phyloP scores from a whole-genome alignment of 2,113 vertebrate species.

The Mastomys coucha region DNA sequence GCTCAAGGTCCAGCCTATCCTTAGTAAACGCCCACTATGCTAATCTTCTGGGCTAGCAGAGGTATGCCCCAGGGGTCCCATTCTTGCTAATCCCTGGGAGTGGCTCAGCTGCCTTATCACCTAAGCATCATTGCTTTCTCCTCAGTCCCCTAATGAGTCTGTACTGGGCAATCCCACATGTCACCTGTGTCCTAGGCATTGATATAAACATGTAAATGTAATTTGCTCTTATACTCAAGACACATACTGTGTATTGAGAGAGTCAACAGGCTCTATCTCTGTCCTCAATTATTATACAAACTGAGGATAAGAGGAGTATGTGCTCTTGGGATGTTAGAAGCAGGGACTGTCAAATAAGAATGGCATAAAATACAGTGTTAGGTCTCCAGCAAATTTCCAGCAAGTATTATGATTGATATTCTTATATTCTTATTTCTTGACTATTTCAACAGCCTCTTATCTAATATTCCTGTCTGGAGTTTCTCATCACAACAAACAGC shows the following conservation, averaged over 20 bases:
- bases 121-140: not conserved
- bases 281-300: not conserved
- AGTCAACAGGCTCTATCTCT: not conserved
- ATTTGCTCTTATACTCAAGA: not conserved
- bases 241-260: not conserved
- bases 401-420: not conserved
- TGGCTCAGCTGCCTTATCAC: too few relatives aligned
- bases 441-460: not conserved
- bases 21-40: too few relatives aligned
- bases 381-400: not conserved
- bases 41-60: too few relatives aligned
- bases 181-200: not conserved
- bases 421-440: not conserved
- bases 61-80: too few relatives aligned
- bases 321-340: not conserved
- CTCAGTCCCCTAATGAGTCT: not conserved
- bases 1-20: too few relatives aligned
- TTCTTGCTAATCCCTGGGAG: too few relatives aligned
- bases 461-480: not conserved
- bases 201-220: not conserved
- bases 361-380: not conserved
- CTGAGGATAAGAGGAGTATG: not conserved
- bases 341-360: not conserved
- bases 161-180: not conserved
- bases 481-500: not conserved